phyloP scores from a whole-genome alignment of 2,888 invertebrate genomes.

The Rhodophaea formosa region DNA sequence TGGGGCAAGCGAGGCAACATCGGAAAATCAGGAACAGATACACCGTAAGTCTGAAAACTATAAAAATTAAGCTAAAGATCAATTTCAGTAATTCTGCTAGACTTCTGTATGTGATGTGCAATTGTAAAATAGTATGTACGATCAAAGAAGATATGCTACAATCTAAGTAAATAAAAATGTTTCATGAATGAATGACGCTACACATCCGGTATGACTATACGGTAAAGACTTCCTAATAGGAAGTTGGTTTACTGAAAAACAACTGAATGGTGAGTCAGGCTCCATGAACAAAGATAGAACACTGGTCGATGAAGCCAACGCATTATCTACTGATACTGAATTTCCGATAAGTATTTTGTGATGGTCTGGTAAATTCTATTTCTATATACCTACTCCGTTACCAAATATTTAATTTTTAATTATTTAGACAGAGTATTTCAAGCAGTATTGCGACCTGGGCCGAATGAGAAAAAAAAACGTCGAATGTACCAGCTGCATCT shows the following conservation, averaged over 20 bases:
- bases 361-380: background rate
- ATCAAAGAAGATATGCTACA: background rate
- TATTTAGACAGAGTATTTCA: no score
- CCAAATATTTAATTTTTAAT: no score
- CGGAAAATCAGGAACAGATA: no score
- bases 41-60: no score
- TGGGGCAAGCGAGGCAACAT: no score
- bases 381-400: background rate
- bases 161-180: background rate
- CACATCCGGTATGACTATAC: background rate
- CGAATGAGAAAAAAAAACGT: no score
- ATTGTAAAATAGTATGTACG: no score
- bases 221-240: background rate
- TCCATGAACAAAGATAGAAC: background rate
- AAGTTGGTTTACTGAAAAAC: constrained; percentile 17
- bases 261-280: background rate
- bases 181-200: background rate
- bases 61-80: no score
- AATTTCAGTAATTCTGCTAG: no score
- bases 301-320: background rate
- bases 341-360: background rate
- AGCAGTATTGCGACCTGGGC: no score
- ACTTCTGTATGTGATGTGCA: no score
- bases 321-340: background rate
- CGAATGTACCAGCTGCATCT: no score